Base-by-base conservation (phyloP, 2,888 invertebrate species). In the Hypselothyrea guttata region DNA sequence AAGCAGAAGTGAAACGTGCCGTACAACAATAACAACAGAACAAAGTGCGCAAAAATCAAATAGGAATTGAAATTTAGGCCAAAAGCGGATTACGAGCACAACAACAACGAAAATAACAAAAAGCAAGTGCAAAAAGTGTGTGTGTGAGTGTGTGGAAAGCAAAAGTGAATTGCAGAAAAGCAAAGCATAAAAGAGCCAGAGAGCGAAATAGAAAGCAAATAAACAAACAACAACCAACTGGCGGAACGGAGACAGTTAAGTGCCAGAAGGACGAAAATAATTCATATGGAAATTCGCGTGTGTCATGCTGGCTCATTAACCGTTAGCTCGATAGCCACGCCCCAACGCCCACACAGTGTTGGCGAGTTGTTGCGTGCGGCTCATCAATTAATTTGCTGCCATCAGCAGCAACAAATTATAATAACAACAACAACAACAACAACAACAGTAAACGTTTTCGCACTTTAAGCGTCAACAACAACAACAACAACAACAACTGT, bases 1-100 rank as follows among this genome's bases (percentile, higher is more conserved):
- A 67, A 46, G 33, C 40, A 35, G 40, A 35, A 53, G 51, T 41
- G 61, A 56, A 34, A 56, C 41, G 56, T 71, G 12, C 30, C 35
- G 40, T 12, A 33, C 37, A 46, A 38, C 18, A 42, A 38, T 18
- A 59, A 52, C 28, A 13, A 37, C 27, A 63, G 46, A 31, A 48
- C n/a, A n/a, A n/a, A 62, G 59, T 57, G 84, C 53, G 57, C 45
- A 64, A 62, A 70, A 62, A 69, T 56, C 68, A 72, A 75, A 75
- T 61, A 62, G 58, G 68, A 82, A 82, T 78, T 74, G 71, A 82
- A 86, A 86, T 82, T 84, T 77, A 62, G 81, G 84, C 71, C 81
- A 68, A 81, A 85, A 81, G 86, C 78, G 86, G 85, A 81, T 81
- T 81, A 86, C 78, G 46, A 65, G 58, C 70, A 53, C 30, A 8